These are phyloP conservation scores for Drosophila nikananu DNA, from an alignment of 1,140 invertebrate species.

Conservation along the genomic window DNA sequence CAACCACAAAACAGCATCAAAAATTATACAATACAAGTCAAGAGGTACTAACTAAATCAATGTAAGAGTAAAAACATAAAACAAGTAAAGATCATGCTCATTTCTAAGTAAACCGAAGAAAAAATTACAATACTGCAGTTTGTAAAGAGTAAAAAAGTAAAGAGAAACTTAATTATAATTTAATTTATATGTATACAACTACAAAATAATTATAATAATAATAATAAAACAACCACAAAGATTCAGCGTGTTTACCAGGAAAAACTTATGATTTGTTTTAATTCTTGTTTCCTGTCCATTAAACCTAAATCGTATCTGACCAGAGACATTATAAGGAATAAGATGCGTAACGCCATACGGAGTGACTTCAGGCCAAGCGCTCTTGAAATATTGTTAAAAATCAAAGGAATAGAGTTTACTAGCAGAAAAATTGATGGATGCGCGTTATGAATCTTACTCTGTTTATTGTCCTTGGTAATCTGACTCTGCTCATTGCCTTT, in stretches of 20 bases:
- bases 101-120: constrained; percentile 53
- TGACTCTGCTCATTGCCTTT: constrained; percentile 10
- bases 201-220: constrained; percentile 73
- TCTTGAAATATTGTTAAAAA: not conserved
- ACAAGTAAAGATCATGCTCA: constrained; percentile 57
- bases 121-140: constrained; percentile 53
- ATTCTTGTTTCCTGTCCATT: constrained; percentile 3
- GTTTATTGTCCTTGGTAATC: not conserved
- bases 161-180: constrained; percentile 68
- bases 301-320: not conserved
- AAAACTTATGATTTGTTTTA: constrained; percentile 46
- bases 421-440: not conserved
- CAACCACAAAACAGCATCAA: constrained; percentile 14
- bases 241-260: constrained; percentile 64
- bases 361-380: too few species aligned
- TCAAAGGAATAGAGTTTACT: not conserved
- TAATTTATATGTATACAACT: constrained; percentile 78
- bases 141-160: constrained; percentile 63
- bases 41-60: constrained; percentile 39
- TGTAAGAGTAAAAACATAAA: constrained; percentile 46
- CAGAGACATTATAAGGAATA: not conserved
- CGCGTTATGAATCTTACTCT: not conserved
- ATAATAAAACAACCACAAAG: constrained; percentile 42
- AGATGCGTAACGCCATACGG: not conserved
- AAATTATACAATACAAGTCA: constrained; percentile 41